phyloP scores from a whole-genome alignment of 2,797 vertebrate species.

The Loris lydekkerianus region DNA sequence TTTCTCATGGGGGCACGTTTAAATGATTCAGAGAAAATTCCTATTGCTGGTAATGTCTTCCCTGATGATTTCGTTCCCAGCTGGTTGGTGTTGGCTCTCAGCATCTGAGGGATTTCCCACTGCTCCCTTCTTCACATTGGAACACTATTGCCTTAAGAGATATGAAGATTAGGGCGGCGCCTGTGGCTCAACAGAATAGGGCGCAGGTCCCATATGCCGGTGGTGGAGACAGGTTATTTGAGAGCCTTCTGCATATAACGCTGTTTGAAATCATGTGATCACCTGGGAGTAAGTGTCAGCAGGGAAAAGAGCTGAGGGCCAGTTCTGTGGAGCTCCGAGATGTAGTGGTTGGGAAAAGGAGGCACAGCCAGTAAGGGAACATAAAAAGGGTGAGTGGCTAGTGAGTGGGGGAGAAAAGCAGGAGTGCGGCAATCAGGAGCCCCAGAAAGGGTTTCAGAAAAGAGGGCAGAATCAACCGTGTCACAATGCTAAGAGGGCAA shows the following conservation, averaged over 20 bases:
- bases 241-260: not conserved
- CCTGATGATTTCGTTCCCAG: not conserved
- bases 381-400: not conserved
- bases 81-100: not conserved
- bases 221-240: not conserved
- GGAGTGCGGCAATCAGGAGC: not conserved
- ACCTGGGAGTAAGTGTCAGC: not conserved
- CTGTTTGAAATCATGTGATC: not conserved
- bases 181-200: no score
- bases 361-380: not conserved
- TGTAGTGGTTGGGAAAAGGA: not conserved
- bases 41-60: not conserved
- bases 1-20: not conserved
- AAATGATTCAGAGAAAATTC: not conserved
- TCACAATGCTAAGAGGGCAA: not conserved
- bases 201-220: no score
- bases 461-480: not conserved
- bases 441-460: not conserved
- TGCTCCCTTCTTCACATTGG: not conserved
- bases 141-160: not conserved
- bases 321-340: not conserved
- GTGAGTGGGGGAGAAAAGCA: not conserved
- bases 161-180: not conserved
- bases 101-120: not conserved
- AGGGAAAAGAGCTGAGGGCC: not conserved